Evolutionary conservation across 2,888 invertebrate species (phyloP).

Genomic region (Glyphotaelius pellucidus): DNA sequence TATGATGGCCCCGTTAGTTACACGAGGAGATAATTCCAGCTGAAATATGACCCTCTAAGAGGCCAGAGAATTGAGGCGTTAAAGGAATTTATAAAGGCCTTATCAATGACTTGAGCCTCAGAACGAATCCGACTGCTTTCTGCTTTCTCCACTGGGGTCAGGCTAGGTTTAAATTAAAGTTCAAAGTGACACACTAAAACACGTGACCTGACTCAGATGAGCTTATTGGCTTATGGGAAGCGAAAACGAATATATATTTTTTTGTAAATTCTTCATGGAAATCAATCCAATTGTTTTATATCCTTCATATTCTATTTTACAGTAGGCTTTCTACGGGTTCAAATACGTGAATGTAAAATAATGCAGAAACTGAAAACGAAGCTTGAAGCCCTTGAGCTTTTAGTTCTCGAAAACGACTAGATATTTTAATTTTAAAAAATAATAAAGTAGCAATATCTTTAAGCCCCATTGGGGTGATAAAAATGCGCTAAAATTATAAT

Average conservation of each 20-base stretch:
- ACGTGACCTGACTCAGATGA: neutral
- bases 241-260: neutral
- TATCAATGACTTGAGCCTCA: slow-evolving; percentile 35
- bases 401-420: too few species aligned
- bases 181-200: neutral
- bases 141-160: neutral
- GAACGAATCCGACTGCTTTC: neutral
- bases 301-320: neutral
- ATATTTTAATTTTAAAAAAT: too few species aligned
- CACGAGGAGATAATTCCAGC: slow-evolving; percentile 62
- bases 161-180: neutral
- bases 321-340: neutral
- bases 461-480: too few species aligned
- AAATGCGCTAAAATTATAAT: too few species aligned
- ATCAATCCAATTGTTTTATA: neutral
- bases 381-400: neutral
- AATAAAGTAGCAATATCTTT: too few species aligned
- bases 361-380: too few species aligned
- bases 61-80: slow-evolving; percentile 49
- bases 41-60: slow-evolving; percentile 57
- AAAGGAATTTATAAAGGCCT: slow-evolving; percentile 56
- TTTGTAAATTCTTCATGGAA: neutral
- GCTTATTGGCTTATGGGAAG: neutral
- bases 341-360: too few species aligned
- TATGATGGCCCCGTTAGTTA: slow-evolving; percentile 59